A percentile compares a stretch with the other conserved stretches of the same genome.
phyloP scores from a whole-genome alignment of 2,888 invertebrate genomes.

The Drosophila fulvimacula region DNA sequence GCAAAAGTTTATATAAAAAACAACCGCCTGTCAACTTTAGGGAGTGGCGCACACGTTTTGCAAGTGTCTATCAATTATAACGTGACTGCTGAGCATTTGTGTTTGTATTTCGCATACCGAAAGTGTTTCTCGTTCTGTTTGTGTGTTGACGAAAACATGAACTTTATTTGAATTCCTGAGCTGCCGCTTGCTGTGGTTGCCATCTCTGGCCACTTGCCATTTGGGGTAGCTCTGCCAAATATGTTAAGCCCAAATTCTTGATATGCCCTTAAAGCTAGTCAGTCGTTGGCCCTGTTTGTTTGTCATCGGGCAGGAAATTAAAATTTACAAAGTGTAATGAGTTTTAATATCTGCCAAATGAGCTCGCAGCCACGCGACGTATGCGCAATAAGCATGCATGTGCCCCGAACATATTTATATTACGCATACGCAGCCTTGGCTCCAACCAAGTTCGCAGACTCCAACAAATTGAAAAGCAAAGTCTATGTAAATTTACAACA shows the following conservation, averaged over 20 bases:
- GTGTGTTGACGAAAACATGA: slow-evolving; percentile 68
- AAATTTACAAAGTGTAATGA: slow-evolving; percentile 71
- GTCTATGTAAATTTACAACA: slow-evolving; percentile 41
- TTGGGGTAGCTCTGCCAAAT: slow-evolving; percentile 12
- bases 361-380: slow-evolving; percentile 33
- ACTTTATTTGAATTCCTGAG: slow-evolving; percentile 77
- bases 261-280: slow-evolving; percentile 28
- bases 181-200: slow-evolving; percentile 67
- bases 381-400: slow-evolving; percentile 37
- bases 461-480: slow-evolving; percentile 18
- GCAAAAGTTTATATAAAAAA: slow-evolving; percentile 66
- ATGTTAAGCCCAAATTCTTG: slow-evolving; percentile 29
- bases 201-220: slow-evolving; percentile 37
- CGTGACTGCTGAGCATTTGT: slow-evolving; percentile 65
- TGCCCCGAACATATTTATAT: slow-evolving; percentile 22
- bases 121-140: too few species aligned
- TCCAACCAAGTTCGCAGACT: not conserved
- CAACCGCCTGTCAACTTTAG: slow-evolving; percentile 65
- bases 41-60: slow-evolving; percentile 70
- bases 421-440: slow-evolving; percentile 19
- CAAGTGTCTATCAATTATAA: slow-evolving; percentile 79
- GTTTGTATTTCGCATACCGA: slow-evolving; percentile 20
- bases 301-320: slow-evolving; percentile 71
- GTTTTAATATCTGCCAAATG: slow-evolving; percentile 55
- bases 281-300: slow-evolving; percentile 33